A percentile compares a stretch with the other conserved stretches of the same genome.
These are phyloP conservation scores for Spilogale gracilis DNA, from an alignment of 2,113 vertebrate species.

Conservation along the genomic window DNA sequence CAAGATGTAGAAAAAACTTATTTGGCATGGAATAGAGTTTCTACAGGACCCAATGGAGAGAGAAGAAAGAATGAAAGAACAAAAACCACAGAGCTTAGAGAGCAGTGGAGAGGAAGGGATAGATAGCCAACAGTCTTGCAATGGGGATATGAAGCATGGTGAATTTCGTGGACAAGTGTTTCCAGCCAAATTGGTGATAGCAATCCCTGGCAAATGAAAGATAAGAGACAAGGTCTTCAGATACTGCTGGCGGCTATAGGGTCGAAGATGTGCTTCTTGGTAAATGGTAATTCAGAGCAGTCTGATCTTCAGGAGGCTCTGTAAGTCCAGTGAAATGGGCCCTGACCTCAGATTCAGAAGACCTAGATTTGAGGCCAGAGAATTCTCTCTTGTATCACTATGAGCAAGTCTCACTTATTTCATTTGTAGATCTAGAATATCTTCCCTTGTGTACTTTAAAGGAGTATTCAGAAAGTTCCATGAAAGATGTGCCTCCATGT, in stretches of 20 bases:
- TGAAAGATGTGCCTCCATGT: neutral
- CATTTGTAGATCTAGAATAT: neutral
- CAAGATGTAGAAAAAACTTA: neutral
- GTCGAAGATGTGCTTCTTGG: neutral
- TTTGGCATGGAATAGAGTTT: neutral
- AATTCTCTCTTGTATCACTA: neutral
- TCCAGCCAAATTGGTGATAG: neutral
- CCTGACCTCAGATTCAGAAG: neutral
- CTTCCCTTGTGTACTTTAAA: neutral
- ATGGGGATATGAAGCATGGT: accelerated
- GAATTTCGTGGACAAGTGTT: neutral
- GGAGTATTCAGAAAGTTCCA: neutral
- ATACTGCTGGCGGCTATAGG: accelerated
- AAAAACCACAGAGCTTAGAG: neutral
- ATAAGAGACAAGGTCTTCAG: neutral
- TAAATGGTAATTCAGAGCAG: neutral
- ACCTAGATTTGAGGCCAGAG: neutral
- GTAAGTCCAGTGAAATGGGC: neutral
- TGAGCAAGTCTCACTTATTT: neutral
- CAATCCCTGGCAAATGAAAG: too few relatives aligned
- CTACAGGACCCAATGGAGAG: neutral
- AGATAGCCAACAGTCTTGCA: neutral
- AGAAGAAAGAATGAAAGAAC: neutral
- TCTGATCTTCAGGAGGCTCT: neutral
- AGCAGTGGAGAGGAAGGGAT: neutral